Base-by-base conservation (phyloP, 2,113 vertebrate genomes). In the Alosa alosa region DNA sequence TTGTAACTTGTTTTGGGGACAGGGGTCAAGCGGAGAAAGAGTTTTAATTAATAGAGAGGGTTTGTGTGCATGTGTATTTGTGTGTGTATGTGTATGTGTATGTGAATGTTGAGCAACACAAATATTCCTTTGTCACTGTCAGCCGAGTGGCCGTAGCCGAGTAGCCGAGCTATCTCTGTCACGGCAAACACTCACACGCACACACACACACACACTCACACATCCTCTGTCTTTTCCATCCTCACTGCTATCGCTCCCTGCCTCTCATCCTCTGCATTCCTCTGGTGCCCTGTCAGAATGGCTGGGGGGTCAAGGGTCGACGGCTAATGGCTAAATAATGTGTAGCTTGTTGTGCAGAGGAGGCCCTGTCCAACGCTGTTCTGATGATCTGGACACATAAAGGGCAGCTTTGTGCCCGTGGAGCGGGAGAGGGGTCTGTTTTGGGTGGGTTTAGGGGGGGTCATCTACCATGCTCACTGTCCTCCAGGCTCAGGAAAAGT, bases 301-400 rank as follows among this genome's bases (percentile, higher is more conserved):
- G 64, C 36, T 1, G 81, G 75, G 81, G 83, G 81, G 57, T 78
- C 83, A 88, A 60, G 81, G 85, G 64, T 89, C 68, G 64, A 57
- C 25, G 72, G 57, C 78, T 89, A 55, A 46, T 41, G 85, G 44
- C 81, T 86, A 25, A 44, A 88, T 89, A 88, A 88, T 86, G 84
- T 89, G 85, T 81, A 82, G 82, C 64, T 88, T 88, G 83, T 85
- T 84, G 72, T 87, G 68, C 10, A 31, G 84, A 85, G 82, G 82
- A 25, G 64, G 84, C 46, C 39, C 52, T 39, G 49, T 47, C 39
- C 31, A 46, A 68, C 22, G 83, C 46, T 82, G 36, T 36, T 22
- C 36, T 22, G 36, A 60, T 82, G 41, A 44, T 44, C 78, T 84
- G 20, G 60, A 47, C 31, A 10, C 18, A 78, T 86, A 81, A 64